Percentiles rank a stretch among this genome's conserved stretches.
phyloP scores from a whole-genome alignment of 2,113 vertebrate genomes.

The Albula goreensis region DNA sequence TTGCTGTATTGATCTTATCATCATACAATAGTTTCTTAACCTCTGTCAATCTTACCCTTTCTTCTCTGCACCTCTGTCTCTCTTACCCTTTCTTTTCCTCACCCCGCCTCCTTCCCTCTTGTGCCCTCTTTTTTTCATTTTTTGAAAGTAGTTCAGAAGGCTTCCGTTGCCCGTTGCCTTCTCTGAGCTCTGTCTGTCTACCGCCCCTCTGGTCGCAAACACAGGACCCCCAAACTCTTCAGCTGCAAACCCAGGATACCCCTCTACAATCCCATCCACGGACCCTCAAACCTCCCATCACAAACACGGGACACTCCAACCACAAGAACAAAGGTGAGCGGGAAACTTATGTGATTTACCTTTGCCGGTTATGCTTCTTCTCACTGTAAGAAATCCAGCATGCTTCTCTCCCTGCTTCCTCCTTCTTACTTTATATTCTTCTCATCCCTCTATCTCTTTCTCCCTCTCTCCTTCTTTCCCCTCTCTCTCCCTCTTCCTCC shows the following conservation, averaged over 20 bases:
- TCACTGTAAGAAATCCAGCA: background rate
- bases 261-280: too few species aligned
- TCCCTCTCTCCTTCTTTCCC: background rate
- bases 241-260: too few species aligned
- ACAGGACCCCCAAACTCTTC: background rate
- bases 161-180: background rate
- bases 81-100: constrained; percentile 6
- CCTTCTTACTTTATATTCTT: background rate
- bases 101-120: background rate
- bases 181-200: background rate
- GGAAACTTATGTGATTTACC: background rate
- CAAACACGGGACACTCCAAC: background rate
- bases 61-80: background rate
- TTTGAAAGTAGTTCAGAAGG: background rate
- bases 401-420: background rate
- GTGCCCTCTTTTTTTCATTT: background rate
- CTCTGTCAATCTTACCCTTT: background rate
- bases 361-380: background rate
- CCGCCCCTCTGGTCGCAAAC: background rate
- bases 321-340: background rate
- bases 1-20: too few species aligned
- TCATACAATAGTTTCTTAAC: too few species aligned
- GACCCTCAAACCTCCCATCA: background rate
- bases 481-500: background rate
- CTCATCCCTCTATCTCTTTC: background rate